Base-by-base conservation (phyloP, 92 coral and sea anemone genomes). In the Paramuricea clavata region DNA sequence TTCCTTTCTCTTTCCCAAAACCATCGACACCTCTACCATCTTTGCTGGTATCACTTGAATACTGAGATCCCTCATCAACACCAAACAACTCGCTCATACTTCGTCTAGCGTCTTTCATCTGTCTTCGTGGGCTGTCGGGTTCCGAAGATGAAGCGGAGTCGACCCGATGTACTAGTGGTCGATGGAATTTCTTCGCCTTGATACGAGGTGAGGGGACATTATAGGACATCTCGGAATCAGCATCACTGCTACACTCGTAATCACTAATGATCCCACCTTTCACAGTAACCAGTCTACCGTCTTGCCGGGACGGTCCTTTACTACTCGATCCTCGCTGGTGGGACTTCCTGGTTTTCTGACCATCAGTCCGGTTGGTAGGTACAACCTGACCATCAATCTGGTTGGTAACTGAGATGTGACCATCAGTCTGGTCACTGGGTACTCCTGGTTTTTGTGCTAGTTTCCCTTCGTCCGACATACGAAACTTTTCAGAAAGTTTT, bases 211-310 rank as follows among this genome's bases (percentile, higher is more conserved):
- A 64, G 32, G 93, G 89, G 42, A 94, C 86, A 27, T 94, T 93
- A 9, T 97, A 96, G 13, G 99, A 96, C 30, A 94, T 96, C 70
- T 96, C 99, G 6, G 99, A 96, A 78, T 96, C 99, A 10, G 99
- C 99, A 89, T 96, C 99, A 80, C 97, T 94, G 67, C 99, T 93
- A 87, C 86, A 87, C 30, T 39, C 88, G 68, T 62, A 74, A 47
- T 87, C 84, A 61, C 60, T 79, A 22, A 79, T 79, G 10, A 79
- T 41, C 11, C 84, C 84, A 79, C 72, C 47, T 61, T 79, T 79
- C 0, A 79, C 84, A 2, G 72, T 79, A n/a, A 79, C 84, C 19
- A 79, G 47, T 6, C 35, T 36, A 79, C 73, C 54, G n/a, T 12
- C 44, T 25, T 8, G 81, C 12, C 36, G 81, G 17, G 83, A 31